Base-by-base conservation (phyloP, 2,797 vertebrate genomes). In the Acrossocheilus wenchowensis region DNA sequence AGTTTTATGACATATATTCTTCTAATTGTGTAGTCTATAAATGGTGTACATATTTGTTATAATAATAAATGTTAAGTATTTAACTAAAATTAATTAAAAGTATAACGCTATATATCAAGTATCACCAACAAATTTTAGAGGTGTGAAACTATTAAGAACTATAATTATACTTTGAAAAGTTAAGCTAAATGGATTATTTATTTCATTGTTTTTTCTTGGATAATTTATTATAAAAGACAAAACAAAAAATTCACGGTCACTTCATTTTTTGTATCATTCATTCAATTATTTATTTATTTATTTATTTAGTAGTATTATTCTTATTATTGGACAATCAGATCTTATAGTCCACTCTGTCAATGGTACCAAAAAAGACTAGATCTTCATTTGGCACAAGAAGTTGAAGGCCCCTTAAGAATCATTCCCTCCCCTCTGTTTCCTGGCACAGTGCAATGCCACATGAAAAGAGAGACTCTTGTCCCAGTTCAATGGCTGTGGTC, bases 401-500 rank as follows among this genome's bases (percentile, higher is more conserved):
- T 75, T 39, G 21, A 39, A 39, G 36, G 69, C n/a, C 69, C 23
- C 17, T 23, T 43, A 26, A 26, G 5, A 43, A 72, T 43, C 41
- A 48, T 48, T 83, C 6, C 34, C 11, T 83, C 54, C 15, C 9
- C n/a, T 43, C 39, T 52, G 45, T 84, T 77, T 62, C 60, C 21
- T 84, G 73, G 73, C 73, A 77, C 14, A 26, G 34, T 78, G 30
- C 26, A 66, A 68, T 30, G 23, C 45, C 45, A 68, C 72, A 66
- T 83, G 54, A 64, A 83, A 75, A 74, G 57, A 39, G 54, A 64
- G 41, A 36, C 30, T 77, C 34, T 77, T 52, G 60, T 77, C 23
- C 41, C 23, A 77, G 23, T 68, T 83, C 60, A 68, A 41, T 52
- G 57, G 14, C 57, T 84, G 43, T 39, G 60, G 82, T 77, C 43